Base-by-base conservation (phyloP, 2,113 vertebrate genomes). In the Paraplagusia blochii region DNA sequence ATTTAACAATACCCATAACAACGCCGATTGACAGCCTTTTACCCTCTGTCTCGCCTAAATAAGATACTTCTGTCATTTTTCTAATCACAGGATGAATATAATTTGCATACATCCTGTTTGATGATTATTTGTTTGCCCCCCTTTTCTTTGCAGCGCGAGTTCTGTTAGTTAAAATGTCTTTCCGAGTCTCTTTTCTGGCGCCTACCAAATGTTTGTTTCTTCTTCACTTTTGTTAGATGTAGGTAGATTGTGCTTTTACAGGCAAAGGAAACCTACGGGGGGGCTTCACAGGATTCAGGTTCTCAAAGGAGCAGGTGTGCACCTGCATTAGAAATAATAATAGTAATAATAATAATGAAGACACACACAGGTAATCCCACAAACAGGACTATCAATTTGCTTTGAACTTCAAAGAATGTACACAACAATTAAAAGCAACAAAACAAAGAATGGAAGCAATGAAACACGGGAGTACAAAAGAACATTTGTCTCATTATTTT, bases 371-470 rank as follows among this genome's bases (percentile, higher is more conserved):
- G 82, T 89, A 88, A 88, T 88, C 81, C 83, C 77, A 85, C 77
- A 84, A 89, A 91, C 68, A 63, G 80, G 74, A 77, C 74, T 63
- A 81, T 83, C 74, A 77, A 59, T 87, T 81, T 81, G 77, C 90
- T 91, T 91, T 90, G 87, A 91, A 91, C 88, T 84, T 90, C 88
- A 90, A 90, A 90, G 85, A 85, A 88, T 58, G 70, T 58, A 66
- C 62, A 78, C 69, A 81, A 89, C 85, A 91, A 91, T 91, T 92
- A 90, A 87, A 81, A 81, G 54, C 71, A 72, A 79, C 78, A 75
- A 66, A 78, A 80, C 64, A 60, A 67, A 71, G 72, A 70, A 80
- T 72, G 62, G 75, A 72, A 85, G 72, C 47, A 63, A 63, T 76
- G 78, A 36, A 79, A 61, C 64, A 35, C 22, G 6, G 59, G 57